These are phyloP conservation scores for Asteroscopus sphinx DNA, from an alignment of 2,888 invertebrate species.

Conservation along the genomic window DNA sequence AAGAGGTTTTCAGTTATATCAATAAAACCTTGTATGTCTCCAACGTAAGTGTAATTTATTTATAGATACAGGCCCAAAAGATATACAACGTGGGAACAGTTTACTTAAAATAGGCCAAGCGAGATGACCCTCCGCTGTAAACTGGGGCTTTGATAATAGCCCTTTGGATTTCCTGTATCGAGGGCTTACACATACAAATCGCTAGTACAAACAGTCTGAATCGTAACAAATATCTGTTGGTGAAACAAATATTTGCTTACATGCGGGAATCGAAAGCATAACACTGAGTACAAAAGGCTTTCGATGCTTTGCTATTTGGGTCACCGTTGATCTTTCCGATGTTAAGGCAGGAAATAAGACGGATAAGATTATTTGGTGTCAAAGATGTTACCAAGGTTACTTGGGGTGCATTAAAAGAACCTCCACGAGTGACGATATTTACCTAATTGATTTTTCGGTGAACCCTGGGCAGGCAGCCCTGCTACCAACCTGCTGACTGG, in stretches of 20 bases:
- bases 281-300: neutral
- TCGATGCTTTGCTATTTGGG: neutral
- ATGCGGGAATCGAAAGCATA: conserved; percentile 5
- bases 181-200: neutral
- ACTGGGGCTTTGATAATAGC: conserved; percentile 18
- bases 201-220: conserved; percentile 7
- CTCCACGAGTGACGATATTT: too few species aligned
- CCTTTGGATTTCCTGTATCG: conserved; percentile 30
- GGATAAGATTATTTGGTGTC: too few species aligned
- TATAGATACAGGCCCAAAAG: too few species aligned
- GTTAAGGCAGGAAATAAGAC: too few species aligned
- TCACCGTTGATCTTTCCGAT: neutral
- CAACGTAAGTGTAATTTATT: too few species aligned
- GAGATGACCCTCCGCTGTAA: conserved; percentile 16
- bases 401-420: too few species aligned
- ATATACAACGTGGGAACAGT: neutral
- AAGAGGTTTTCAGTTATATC: too few species aligned
- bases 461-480: too few species aligned
- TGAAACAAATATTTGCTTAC: conserved; percentile 24
- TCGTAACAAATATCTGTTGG: conserved; percentile 19
- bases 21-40: too few species aligned
- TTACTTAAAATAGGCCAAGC: conserved; percentile 34
- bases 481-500: too few species aligned
- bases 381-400: too few species aligned
- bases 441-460: too few species aligned